Evolutionary conservation across 2,113 vertebrate species (phyloP).

Genomic region (Zootoca vivipara): DNA sequence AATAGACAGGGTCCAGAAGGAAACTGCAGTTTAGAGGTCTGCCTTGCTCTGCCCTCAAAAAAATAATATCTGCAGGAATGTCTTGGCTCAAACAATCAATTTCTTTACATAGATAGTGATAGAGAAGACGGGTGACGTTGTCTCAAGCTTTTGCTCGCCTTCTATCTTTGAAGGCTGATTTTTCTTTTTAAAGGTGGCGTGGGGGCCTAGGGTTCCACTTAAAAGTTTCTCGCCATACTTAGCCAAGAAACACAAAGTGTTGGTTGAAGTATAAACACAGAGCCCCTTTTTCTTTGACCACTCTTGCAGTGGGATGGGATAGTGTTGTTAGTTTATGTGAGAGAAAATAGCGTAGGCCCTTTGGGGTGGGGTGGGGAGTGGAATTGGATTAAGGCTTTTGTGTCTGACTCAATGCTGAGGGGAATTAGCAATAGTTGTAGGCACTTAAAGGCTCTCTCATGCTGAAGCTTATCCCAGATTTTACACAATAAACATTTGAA

Average conservation of each 20-base stretch:
- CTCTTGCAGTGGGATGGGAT: constrained; percentile 92
- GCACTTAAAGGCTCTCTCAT: constrained; percentile 99
- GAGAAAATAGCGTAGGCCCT: constrained; percentile 98
- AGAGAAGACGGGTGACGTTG: constrained; percentile 80
- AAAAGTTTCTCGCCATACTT: constrained; percentile 89
- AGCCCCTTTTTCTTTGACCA: constrained; percentile 92
- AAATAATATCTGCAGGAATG: constrained; percentile 51
- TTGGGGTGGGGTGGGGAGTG: constrained; percentile 84
- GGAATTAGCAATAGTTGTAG: constrained; percentile 99
- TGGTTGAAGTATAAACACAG: constrained; percentile 95
- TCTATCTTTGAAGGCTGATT: constrained; percentile 82
- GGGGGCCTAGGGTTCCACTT: constrained; percentile 90
- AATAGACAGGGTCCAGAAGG: rapidly evolving
- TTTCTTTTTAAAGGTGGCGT: constrained; percentile 86
- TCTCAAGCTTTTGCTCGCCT: constrained; percentile 65
- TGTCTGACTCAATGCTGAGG: constrained; percentile 94
- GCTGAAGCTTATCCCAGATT: constrained; percentile 99
- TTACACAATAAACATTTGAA: constrained; percentile 99
- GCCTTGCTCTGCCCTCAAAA: constrained; percentile 27
- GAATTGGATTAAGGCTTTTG: constrained; percentile 99
- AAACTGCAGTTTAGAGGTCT: constrained; percentile 25
- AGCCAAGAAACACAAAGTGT: constrained; percentile 94
- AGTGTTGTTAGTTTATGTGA: constrained; percentile 99
- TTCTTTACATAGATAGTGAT: constrained; percentile 64
- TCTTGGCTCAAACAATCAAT: constrained; percentile 46